Percentiles rank a stretch among this genome's conserved stretches.
phyloP scores from a whole-genome alignment of 53 echinoderm and acorn worm genomes.

The Apostichopus leukothele region DNA sequence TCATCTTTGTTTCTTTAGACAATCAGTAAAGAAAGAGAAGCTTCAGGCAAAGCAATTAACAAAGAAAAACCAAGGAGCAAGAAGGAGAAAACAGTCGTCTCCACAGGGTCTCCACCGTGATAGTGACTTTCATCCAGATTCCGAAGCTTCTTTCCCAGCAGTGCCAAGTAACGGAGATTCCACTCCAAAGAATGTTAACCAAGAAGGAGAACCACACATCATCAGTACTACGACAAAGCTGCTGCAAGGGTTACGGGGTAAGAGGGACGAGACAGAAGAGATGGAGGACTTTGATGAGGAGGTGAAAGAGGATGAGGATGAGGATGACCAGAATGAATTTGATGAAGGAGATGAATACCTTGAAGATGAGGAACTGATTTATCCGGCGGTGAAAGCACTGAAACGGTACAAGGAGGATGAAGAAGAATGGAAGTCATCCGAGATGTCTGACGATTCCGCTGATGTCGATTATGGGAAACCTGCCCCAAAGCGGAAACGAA shows the following conservation, averaged over 20 bases:
- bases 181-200: neutral
- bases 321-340: neutral
- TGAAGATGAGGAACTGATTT: neutral
- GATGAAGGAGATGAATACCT: neutral
- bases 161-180: slow-evolving; percentile 17
- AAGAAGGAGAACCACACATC: neutral
- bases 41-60: neutral
- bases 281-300: neutral
- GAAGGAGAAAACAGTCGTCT: slow-evolving; percentile 31
- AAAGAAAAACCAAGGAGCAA: slow-evolving; percentile 17
- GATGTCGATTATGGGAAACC: slow-evolving; percentile 34
- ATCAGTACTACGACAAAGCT: slow-evolving; percentile 42
- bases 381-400: neutral
- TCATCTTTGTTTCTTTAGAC: neutral
- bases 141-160: slow-evolving; percentile 31
- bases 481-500: neutral
- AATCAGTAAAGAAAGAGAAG: neutral
- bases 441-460: slow-evolving; percentile 6
- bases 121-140: slow-evolving; percentile 5
- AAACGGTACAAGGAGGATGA: slow-evolving; percentile 4
- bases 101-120: slow-evolving; percentile 39
- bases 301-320: neutral
- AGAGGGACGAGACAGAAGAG: neutral
- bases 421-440: slow-evolving; percentile 32
- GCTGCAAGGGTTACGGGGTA: neutral